A percentile compares a stretch with the other conserved stretches of the same genome.
phyloP scores from a whole-genome alignment of 1,140 invertebrate species.

The Choristoneura fumiferana region DNA sequence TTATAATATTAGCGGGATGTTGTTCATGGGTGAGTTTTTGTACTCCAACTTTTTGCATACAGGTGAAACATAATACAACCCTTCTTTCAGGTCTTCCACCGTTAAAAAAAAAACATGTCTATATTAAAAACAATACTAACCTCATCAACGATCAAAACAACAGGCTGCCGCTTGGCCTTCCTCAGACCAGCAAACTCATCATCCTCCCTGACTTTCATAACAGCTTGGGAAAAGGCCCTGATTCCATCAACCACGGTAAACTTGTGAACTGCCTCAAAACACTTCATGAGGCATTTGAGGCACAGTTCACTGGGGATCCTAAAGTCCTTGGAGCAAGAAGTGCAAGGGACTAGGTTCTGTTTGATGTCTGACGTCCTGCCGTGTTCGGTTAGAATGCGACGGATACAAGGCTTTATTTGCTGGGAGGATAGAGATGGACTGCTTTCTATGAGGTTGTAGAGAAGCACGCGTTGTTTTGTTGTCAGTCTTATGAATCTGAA shows the following conservation, averaged over 20 bases:
- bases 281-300: slow-evolving; percentile 72
- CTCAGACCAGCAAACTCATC: slow-evolving; percentile 61
- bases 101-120: too few relatives aligned
- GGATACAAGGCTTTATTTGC: slow-evolving; percentile 57
- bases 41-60: too few relatives aligned
- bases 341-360: slow-evolving; percentile 41
- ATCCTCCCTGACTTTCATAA: slow-evolving; percentile 50
- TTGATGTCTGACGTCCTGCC: slow-evolving; percentile 53
- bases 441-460: slow-evolving; percentile 61
- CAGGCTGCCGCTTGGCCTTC: slow-evolving; percentile 77
- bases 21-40: too few relatives aligned
- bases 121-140: slow-evolving; percentile 62
- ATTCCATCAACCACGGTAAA: slow-evolving; percentile 65
- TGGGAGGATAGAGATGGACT: slow-evolving; percentile 45
- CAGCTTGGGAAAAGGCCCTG: slow-evolving; percentile 69
- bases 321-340: slow-evolving; percentile 49
- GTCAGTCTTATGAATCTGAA: slow-evolving; percentile 62
- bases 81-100: neutral
- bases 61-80: slow-evolving; percentile 21
- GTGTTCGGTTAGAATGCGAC: slow-evolving; percentile 60
- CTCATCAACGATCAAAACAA: slow-evolving; percentile 84
- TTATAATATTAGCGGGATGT: too few relatives aligned
- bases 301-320: slow-evolving; percentile 65
- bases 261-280: slow-evolving; percentile 70
- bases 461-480: slow-evolving; percentile 58